Evolutionary conservation across 1,140 invertebrate species (phyloP).

Genomic region (Chlorops oryzae): DNA sequence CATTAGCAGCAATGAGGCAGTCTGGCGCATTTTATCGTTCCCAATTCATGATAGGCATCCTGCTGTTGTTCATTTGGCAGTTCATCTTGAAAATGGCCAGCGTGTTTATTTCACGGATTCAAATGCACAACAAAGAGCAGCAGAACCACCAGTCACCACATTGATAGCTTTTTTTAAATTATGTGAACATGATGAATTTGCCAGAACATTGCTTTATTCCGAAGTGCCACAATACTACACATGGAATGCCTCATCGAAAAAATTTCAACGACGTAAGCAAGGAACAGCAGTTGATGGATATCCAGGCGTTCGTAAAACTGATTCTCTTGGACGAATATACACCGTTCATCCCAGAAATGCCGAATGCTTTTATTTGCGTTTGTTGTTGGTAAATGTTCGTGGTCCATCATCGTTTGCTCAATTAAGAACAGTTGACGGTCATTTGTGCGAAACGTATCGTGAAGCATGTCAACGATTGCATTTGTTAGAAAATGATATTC

Average conservation of each 20-base stretch:
- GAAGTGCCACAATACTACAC: slow-evolving; percentile 48
- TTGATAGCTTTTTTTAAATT: slow-evolving; percentile 46
- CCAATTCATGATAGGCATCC: too few species aligned
- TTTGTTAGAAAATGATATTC: slow-evolving; percentile 38
- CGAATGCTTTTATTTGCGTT: slow-evolving; percentile 31
- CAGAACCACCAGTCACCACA: too few species aligned
- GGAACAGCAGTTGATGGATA: slow-evolving; percentile 27
- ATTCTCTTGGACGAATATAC: slow-evolving; percentile 31
- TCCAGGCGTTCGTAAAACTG: slow-evolving; percentile 22
- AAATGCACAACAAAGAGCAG: too few species aligned
- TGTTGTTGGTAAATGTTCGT: slow-evolving; percentile 40
- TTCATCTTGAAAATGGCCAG: too few species aligned
- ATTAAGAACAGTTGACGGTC: slow-evolving; percentile 44
- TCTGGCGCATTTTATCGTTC: too few species aligned
- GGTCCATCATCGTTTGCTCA: slow-evolving; percentile 44
- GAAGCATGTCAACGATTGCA: slow-evolving; percentile 40
- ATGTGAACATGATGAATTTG: slow-evolving; percentile 29
- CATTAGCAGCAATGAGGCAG: too few species aligned
- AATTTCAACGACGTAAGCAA: slow-evolving; percentile 17
- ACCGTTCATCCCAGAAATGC: slow-evolving; percentile 40
- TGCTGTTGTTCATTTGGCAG: too few species aligned
- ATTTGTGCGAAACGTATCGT: slow-evolving; percentile 37
- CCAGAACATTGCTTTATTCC: slow-evolving; percentile 47
- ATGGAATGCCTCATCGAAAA: slow-evolving; percentile 43
- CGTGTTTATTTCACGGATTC: too few species aligned